Conservation (phyloP, 2,888 invertebrate species). For the Mesodorylaimus sp. region DNA sequence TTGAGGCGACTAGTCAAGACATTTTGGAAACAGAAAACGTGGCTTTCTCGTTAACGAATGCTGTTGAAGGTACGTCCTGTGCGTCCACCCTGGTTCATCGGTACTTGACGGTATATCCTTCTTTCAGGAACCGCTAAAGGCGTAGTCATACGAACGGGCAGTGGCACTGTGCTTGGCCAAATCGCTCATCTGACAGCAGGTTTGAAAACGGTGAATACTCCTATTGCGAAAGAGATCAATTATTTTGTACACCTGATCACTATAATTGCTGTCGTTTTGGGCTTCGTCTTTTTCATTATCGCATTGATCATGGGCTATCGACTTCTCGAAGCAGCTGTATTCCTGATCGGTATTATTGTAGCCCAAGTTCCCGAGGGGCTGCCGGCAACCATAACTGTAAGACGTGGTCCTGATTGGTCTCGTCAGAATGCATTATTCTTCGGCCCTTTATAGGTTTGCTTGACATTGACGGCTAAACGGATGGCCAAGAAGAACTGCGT, state of each 20-base stretch:
- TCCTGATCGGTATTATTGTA: conserved; percentile 96
- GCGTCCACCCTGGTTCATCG: too few relatives aligned
- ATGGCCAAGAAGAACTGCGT: conserved; percentile 93
- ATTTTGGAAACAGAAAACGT: conserved; percentile 82
- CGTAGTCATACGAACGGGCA: conserved; percentile 46
- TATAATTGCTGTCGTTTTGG: conserved; percentile 34
- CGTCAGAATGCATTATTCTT: too few relatives aligned
- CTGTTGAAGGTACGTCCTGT: conserved; percentile 82
- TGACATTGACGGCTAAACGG: conserved; percentile 87
- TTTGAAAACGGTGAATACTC: conserved; percentile 80
- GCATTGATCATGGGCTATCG: conserved; percentile 91
- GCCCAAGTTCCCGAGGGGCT: conserved; percentile 98
- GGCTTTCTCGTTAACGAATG: conserved; percentile 87
- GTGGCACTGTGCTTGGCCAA: conserved; percentile 53
- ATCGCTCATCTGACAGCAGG: conserved; percentile 84
- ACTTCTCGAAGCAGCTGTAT: conserved; percentile 97
- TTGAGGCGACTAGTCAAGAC: conserved; percentile 80
- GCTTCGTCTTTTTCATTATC: conserved; percentile 88
- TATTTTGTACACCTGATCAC: conserved; percentile 30
- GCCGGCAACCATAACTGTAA: conserved; percentile 83
- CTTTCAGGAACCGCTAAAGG: conserved; percentile 39
- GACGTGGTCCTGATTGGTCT: too few relatives aligned
- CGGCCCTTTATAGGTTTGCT: conserved; percentile 51
- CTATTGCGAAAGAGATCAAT: conserved; percentile 68
- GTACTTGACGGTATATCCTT: neutral